Evolutionary conservation across 2,888 invertebrate genomes (phyloP), one percentile per base, ranked within the genome.

Genomic region (Gasteruption jaculator): DNA sequence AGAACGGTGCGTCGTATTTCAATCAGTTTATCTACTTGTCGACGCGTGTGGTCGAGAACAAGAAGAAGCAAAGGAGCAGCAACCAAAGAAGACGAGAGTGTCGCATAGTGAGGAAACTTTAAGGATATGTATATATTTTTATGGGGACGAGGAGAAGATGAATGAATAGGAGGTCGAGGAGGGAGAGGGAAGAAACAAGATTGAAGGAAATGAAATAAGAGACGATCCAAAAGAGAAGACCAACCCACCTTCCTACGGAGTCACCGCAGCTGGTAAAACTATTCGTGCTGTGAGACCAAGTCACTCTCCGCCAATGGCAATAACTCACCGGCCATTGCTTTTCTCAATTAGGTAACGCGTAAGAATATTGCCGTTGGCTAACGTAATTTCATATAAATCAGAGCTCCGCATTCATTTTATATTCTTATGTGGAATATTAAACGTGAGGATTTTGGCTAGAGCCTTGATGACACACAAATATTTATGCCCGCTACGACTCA

Each of bases 1-100:
- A 50, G 48, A 51, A 54, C 44, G 56, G 53, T 54, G 57, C 56
- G 58, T 58, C 63, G 62, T 68, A 65, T 66, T 68, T 68, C 68
- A 67, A 66, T 67, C 66, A 64, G 61, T 68, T 68, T 68, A 68
- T 68, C 65, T 68, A 65, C 66, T 65, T 62, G 68, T 63, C 68
- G 62, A 68, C 67, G 68, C 68, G 68, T 66, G 68, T 68, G 68
- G 68, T 66, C 68, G 64, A 27, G n/a, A n/a, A n/a, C n/a, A n/a
- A n/a, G n/a, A n/a, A n/a, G n/a, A n/a, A n/a, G n/a, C n/a, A n/a
- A n/a, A n/a, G n/a, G n/a, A n/a, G n/a, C n/a, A n/a, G n/a, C n/a
- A n/a, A n/a, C n/a, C n/a, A n/a, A n/a, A n/a, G n/a, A n/a, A n/a
- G n/a, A n/a, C n/a, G n/a, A n/a, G n/a, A n/a, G 71, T 52, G 53